Conservation (phyloP, 2,888 invertebrate species). For the Lasiommata megera region DNA sequence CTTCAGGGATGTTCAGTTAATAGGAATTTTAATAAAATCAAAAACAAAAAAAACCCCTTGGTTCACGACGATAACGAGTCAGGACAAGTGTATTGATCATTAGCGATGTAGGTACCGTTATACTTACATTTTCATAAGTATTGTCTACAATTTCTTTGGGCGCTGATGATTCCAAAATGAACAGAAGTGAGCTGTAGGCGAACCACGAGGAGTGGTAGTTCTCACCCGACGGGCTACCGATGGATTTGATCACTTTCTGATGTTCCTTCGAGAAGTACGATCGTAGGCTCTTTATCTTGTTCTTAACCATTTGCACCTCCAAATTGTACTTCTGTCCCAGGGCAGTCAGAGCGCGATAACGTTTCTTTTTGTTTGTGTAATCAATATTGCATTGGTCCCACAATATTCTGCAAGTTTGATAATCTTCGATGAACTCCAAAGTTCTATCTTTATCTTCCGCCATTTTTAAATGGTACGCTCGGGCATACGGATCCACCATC, state of each 20-base stretch:
- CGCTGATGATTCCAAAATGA: conserved; percentile 16
- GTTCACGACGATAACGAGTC: too few species aligned
- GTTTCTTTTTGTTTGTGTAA: conserved; percentile 19
- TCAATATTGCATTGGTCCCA: conserved; percentile 14
- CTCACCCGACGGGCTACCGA: conserved; percentile 7
- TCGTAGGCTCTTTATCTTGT: conserved; percentile 23
- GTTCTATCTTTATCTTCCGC: conserved; percentile 14
- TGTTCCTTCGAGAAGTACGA: conserved; percentile 25
- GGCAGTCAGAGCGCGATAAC: conserved; percentile 10
- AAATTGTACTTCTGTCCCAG: conserved; percentile 18
- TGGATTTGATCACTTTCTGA: conserved; percentile 17
- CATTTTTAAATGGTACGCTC: neutral
- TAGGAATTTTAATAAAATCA: too few species aligned
- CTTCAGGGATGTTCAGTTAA: too few species aligned
- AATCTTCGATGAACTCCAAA: conserved; percentile 21
- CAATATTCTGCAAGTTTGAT: conserved; percentile 10
- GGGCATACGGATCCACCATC: too few species aligned
- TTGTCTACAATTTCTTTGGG: conserved; percentile 19
- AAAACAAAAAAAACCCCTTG: too few species aligned
- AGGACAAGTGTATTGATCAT: too few species aligned
- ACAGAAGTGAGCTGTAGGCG: conserved; percentile 19
- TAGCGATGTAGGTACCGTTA: too few species aligned
- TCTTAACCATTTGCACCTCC: conserved; percentile 22
- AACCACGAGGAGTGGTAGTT: conserved; percentile 20
- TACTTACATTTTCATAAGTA: neutral